These are phyloP conservation scores for Ethmia dodecea DNA, from an alignment of 2,888 invertebrate genomes.

Conservation along the genomic window DNA sequence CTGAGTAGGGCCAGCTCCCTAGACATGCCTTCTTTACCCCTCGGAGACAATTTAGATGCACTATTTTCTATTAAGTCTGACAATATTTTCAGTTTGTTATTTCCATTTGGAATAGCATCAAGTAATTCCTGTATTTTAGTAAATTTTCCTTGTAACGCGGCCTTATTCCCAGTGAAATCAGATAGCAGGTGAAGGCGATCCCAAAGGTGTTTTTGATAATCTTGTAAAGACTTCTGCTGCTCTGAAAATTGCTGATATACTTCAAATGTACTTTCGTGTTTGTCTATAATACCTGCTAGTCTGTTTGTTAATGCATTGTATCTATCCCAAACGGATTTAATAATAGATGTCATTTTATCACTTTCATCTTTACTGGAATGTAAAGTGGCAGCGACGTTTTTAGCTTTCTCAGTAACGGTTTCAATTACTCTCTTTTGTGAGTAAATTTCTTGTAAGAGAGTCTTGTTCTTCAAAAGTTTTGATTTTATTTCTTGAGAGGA, in stretches of 20 bases:
- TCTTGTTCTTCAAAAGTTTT: conserved; percentile 90
- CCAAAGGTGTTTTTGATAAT: conserved; percentile 94
- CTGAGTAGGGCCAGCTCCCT: conserved; percentile 87
- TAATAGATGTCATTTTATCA: conserved; percentile 81
- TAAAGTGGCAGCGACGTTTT: conserved; percentile 79
- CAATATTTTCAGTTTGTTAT: conserved; percentile 85
- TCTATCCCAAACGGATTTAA: conserved; percentile 85
- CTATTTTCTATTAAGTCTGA: conserved; percentile 85
- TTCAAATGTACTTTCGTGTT: conserved; percentile 86
- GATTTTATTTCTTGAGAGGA: conserved; percentile 91
- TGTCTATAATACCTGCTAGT: conserved; percentile 81
- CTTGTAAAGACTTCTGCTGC: conserved; percentile 90
- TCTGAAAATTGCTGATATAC: conserved; percentile 92
- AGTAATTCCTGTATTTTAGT: conserved; percentile 88
- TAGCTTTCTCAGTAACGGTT: conserved; percentile 92
- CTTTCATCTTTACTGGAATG: conserved; percentile 74
- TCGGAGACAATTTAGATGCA: conserved; percentile 83
- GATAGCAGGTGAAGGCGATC: conserved; percentile 89
- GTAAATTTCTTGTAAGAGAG: conserved; percentile 91
- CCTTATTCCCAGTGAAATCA: conserved; percentile 92
- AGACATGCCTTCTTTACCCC: conserved; percentile 91
- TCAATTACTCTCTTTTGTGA: conserved; percentile 95
- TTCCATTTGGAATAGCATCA: conserved; percentile 86
- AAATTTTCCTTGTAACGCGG: conserved; percentile 88
- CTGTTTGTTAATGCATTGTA: conserved; percentile 84